Percentiles rank a stretch among this genome's conserved stretches.
Evolutionary conservation across 2,113 vertebrate species (phyloP).

Genomic region (Nibea coibor): DNA sequence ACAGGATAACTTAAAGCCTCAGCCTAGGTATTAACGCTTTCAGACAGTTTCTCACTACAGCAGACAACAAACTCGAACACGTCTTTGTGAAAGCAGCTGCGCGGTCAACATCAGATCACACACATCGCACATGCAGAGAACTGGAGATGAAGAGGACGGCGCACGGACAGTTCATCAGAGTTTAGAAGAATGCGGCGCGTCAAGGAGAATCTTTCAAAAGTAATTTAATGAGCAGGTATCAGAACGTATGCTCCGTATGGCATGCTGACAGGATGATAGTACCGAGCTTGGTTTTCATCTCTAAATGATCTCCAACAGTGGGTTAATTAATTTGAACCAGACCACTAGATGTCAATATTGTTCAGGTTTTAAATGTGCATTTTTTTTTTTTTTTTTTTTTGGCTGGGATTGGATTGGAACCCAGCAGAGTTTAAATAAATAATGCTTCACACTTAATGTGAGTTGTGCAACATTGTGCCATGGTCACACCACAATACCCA

Average conservation of each 20-base stretch:
- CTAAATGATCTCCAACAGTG: constrained; percentile 1
- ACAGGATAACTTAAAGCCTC: too few relatives aligned
- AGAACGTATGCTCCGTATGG: not conserved
- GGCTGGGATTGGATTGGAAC: not conserved
- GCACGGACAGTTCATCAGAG: too few relatives aligned
- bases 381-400: not conserved
- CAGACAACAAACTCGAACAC: too few relatives aligned
- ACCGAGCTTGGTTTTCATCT: not conserved
- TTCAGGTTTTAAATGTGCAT: constrained; percentile 43
- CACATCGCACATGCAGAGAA: too few relatives aligned
- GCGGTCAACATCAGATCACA: too few relatives aligned
- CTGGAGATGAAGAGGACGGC: too few relatives aligned
- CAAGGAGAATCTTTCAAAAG: not conserved
- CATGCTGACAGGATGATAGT: not conserved
- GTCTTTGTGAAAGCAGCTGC: too few relatives aligned
- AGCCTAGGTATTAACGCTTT: too few relatives aligned
- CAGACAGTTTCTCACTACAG: too few relatives aligned
- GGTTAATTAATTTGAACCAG: constrained; percentile 1
- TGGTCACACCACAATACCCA: constrained; percentile 50
- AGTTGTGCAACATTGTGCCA: constrained; percentile 22
- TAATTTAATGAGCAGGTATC: not conserved
- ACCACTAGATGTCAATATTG: constrained; percentile 71
- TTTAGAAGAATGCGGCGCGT: too few relatives aligned
- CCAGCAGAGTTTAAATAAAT: constrained; percentile 20
- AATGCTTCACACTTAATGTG: constrained; percentile 35